Base-by-base conservation (phyloP, 2,888 invertebrate genomes). In the Tupiocoris notatus region DNA sequence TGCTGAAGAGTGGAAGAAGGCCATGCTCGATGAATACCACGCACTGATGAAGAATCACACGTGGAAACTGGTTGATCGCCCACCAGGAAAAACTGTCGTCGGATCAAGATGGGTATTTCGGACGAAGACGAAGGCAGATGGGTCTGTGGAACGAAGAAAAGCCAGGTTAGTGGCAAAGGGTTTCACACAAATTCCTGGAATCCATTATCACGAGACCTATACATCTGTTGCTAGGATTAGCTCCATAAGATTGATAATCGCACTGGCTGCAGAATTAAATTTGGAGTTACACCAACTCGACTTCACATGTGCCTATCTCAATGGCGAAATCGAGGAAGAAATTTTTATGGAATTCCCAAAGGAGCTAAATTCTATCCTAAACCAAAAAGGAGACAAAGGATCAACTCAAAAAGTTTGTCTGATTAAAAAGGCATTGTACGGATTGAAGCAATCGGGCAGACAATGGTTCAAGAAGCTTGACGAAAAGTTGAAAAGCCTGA, bases 141-240 rank as follows among this genome's bases (percentile, higher is more conserved):
- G 61, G 1, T 61, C 61, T 17, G 21, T 61, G 17, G 17, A 59
- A 9, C 6, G 59, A n/a, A 3, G 2, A 61, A 61, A 61, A 20
- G 68, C 68, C 6, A 54, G 68, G 7, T 57, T 68, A 57, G 68
- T 68, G 22, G 68, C 68, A 6, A 56, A 57, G 25, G 68, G 68
- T 22, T 68, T 68, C 23, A 68, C 56, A 20, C 68, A 68, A 57
- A 56, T 56, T 6, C 68, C 68, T 12, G 3, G 56, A 7, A 58
- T 68, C 3, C 57, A 68, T 58, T 17, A 1, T 18, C 17, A 9
- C 7, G 17, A 61, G 18, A 61, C 3, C 16, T 61, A 17, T 21
- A 17, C 61, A 2, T 20, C 9, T 18, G 3, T 61, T n/a, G 6
- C 18, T 61, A 18, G 61, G 21, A n/a, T 18, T 20, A n/a, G 61